phyloP scores from a whole-genome alignment of 2,888 invertebrate species.

The Ceriagrion tenellum region DNA sequence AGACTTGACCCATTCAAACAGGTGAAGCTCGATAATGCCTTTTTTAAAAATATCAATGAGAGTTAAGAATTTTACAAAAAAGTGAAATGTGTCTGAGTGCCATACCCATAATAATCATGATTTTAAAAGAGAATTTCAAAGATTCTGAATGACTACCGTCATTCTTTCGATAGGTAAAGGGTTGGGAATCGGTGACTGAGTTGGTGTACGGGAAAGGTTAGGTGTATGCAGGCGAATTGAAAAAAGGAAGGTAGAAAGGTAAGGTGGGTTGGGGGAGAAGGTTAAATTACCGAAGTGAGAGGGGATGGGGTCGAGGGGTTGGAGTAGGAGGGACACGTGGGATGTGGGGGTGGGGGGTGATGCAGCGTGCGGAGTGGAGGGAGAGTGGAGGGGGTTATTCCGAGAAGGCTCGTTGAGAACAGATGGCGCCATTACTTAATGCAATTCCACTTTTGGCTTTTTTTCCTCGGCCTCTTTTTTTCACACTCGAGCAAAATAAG shows the following conservation, averaged over 20 bases:
- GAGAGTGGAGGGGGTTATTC: conserved; percentile 16
- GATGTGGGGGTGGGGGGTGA: not conserved
- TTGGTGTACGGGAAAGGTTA: too few species aligned
- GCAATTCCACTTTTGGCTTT: conserved; percentile 41
- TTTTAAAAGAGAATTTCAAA: too few species aligned
- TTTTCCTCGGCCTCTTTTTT: not conserved
- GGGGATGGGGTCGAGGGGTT: not conserved
- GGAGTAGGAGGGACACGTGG: not conserved
- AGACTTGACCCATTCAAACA: too few species aligned
- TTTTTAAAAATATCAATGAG: too few species aligned
- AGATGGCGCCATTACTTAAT: conserved; percentile 53
- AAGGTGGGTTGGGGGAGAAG: not conserved
- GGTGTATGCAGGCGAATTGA: too few species aligned
- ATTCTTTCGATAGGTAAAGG: not conserved
- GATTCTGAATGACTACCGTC: too few species aligned
- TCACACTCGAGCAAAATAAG: not conserved
- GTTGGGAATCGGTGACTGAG: too few species aligned
- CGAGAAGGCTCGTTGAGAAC: conserved; percentile 51
- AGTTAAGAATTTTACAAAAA: too few species aligned
- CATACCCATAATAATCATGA: too few species aligned
- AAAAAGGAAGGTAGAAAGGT: too few species aligned
- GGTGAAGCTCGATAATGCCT: too few species aligned
- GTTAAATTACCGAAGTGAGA: not conserved
- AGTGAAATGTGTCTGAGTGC: too few species aligned
- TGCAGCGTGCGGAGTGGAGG: not conserved